These are phyloP conservation scores for Ardeotis arabs DNA, from an alignment of 2,113 vertebrate genomes.

Conservation along the genomic window DNA sequence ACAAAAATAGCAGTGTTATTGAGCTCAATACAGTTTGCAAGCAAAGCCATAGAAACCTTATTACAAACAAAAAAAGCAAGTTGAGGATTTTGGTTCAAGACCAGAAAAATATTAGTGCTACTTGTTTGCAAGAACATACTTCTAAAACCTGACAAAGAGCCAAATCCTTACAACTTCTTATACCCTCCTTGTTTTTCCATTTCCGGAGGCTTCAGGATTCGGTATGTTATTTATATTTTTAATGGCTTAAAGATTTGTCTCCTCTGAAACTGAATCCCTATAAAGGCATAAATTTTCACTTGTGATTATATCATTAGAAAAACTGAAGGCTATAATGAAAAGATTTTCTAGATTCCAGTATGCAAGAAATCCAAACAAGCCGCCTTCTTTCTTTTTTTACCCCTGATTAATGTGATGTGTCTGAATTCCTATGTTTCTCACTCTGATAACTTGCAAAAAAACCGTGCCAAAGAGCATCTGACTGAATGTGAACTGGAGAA, in stretches of 20 bases:
- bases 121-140: background rate
- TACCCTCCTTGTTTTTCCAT: background rate
- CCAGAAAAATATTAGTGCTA: background rate
- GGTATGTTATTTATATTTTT: background rate
- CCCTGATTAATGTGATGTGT: background rate
- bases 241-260: background rate
- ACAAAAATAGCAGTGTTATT: slow-evolving; percentile 25
- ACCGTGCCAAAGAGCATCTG: background rate
- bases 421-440: background rate
- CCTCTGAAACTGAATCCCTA: background rate
- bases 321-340: background rate
- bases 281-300: background rate
- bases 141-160: background rate
- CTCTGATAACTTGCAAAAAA: background rate
- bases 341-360: background rate
- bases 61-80: slow-evolving; percentile 3
- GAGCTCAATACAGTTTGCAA: slow-evolving; percentile 40
- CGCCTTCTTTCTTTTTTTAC: no score
- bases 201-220: background rate
- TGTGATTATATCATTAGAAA: background rate
- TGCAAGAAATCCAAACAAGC: background rate
- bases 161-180: background rate
- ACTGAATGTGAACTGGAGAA: background rate
- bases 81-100: background rate
- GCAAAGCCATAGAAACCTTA: slow-evolving; percentile 6